A percentile compares a stretch with the other conserved stretches of the same genome.
These are phyloP conservation scores for Haliclona indistincta DNA, from an alignment of 37 sponge, comb jelly and placozoan species.

Conservation along the genomic window DNA sequence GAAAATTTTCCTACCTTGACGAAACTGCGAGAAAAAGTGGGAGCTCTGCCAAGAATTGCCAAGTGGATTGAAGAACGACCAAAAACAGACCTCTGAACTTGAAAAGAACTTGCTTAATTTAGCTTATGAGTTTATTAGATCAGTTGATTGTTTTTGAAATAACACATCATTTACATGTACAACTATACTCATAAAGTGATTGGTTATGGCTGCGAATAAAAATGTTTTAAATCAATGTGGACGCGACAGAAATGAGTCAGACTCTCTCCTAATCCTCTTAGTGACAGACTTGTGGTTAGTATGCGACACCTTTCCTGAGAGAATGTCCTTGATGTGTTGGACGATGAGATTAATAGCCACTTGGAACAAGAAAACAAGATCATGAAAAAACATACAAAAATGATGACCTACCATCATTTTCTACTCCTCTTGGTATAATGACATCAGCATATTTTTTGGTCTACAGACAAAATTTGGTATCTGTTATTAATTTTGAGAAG, in stretches of 20 bases:
- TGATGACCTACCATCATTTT: slow-evolving; percentile 70
- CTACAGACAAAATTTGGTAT: slow-evolving; percentile 16
- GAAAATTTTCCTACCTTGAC: slow-evolving; percentile 28
- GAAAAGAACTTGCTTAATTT: background rate
- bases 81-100: slow-evolving; percentile 18
- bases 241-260: slow-evolving; percentile 8
- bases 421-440: slow-evolving; percentile 92
- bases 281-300: background rate
- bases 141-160: background rate
- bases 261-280: slow-evolving; percentile 6
- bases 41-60: slow-evolving; percentile 46
- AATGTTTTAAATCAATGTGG: slow-evolving; percentile 9
- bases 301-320: slow-evolving; percentile 34
- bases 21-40: slow-evolving; percentile 30
- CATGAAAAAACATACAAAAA: background rate
- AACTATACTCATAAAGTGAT: no score
- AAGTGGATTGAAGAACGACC: slow-evolving; percentile 61
- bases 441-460: slow-evolving; percentile 98
- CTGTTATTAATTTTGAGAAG: background rate
- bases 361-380: background rate
- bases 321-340: slow-evolving; percentile 89
- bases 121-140: background rate
- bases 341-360: slow-evolving; percentile 93
- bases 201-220: no score
- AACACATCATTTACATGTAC: no score